A percentile compares a stretch with the other conserved stretches of the same genome.
Evolutionary conservation across 2,888 invertebrate species (phyloP).

Genomic region (Ormyrus nitidulus): DNA sequence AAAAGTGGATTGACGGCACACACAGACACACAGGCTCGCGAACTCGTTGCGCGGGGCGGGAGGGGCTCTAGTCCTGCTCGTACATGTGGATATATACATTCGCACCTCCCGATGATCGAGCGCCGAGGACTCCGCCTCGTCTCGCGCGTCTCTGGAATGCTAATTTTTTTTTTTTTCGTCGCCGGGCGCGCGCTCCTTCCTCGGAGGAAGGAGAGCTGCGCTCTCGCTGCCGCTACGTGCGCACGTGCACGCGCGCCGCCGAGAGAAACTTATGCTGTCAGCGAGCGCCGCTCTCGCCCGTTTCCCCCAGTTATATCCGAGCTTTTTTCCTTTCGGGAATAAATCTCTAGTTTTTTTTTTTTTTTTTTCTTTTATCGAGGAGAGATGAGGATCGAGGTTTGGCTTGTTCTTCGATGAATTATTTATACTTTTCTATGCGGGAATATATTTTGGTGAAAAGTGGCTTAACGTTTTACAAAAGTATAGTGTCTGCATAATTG

Average conservation of each 20-base stretch:
- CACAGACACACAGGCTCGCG: background rate
- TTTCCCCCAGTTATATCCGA: background rate
- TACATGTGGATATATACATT: conserved; percentile 1
- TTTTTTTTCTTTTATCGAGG: no score
- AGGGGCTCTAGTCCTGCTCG: background rate
- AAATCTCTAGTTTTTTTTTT: no score
- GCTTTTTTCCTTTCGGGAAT: no score
- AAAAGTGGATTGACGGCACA: conserved; percentile 30
- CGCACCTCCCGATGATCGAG: conserved; percentile 30
- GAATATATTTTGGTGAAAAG: no score
- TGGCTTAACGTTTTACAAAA: no score
- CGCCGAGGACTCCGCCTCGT: conserved; percentile 13
- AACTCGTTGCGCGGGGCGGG: no score
- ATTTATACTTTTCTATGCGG: no score
- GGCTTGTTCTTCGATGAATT: no score
- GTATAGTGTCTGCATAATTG: no score
- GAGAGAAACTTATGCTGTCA: background rate
- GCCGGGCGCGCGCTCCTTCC: background rate
- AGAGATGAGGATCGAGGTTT: no score
- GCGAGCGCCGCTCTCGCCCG: background rate
- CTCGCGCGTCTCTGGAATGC: conserved; percentile 41
- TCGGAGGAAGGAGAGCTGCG: no score
- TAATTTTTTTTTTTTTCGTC: conserved; percentile 29
- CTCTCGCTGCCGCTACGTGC: no score
- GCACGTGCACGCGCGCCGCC: background rate